Evolutionary conservation across 2,113 vertebrate genomes (phyloP).

Genomic region (Grus americana): DNA sequence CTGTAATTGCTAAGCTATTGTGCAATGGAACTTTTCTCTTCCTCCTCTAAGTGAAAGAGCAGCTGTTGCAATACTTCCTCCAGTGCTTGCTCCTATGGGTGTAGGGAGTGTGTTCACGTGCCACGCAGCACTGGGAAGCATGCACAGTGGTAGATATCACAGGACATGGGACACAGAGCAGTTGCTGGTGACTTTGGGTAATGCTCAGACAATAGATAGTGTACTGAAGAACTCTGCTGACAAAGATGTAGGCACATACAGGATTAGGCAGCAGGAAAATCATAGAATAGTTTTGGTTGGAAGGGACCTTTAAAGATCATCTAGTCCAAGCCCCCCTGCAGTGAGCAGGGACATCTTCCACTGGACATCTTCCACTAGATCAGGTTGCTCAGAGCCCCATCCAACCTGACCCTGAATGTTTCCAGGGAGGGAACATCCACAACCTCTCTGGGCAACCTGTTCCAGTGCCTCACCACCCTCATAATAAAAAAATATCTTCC

Average conservation of each 20-base stretch:
- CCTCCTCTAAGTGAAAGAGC: background rate
- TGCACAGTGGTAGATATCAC: background rate
- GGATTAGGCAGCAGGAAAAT: background rate
- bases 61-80: background rate
- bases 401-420: too few species aligned
- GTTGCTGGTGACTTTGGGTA: background rate
- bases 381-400: too few species aligned
- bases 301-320: too few species aligned
- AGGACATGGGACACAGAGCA: background rate
- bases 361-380: too few species aligned
- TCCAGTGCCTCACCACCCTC: too few species aligned
- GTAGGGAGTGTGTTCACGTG: background rate
- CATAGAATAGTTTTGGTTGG: too few species aligned
- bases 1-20: background rate
- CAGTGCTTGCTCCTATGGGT: background rate
- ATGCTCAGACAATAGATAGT: rapidly evolving
- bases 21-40: background rate
- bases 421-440: too few species aligned
- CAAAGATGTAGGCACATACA: background rate
- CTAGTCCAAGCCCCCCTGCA: too few species aligned
- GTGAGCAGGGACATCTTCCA: too few species aligned
- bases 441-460: too few species aligned
- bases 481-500: too few species aligned
- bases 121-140: background rate
- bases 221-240: background rate